Percentiles rank a stretch among this genome's conserved stretches.
Evolutionary conservation across 2,797 vertebrate genomes (phyloP).

Genomic region (Semotilus atromaculatus): DNA sequence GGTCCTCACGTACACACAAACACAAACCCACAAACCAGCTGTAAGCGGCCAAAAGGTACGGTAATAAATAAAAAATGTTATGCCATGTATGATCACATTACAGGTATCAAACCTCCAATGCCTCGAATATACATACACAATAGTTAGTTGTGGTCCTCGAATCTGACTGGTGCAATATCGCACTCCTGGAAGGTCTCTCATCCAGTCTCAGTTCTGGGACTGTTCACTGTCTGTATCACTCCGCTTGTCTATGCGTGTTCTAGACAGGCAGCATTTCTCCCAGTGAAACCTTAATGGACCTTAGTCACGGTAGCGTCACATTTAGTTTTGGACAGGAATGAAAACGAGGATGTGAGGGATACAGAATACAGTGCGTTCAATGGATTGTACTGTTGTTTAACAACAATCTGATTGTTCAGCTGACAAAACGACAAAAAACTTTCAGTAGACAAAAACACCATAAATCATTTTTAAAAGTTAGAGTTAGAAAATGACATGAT

Average conservation of each 20-base stretch:
- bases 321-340: neutral
- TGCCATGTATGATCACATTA: constrained; percentile 26
- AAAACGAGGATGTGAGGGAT: neutral
- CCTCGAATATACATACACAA: neutral
- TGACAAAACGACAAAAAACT: neutral
- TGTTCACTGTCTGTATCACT: neutral
- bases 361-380: neutral
- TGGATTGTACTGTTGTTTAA: neutral
- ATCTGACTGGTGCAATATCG: neutral
- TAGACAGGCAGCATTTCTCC: no score
- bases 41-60: constrained; percentile 25
- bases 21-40: constrained; percentile 8
- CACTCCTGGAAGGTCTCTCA: no score
- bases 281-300: no score
- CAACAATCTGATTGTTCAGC: neutral
- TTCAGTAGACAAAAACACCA: neutral
- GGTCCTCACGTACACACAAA: constrained; percentile 15
- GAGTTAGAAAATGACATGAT: neutral
- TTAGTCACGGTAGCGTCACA: no score
- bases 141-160: neutral
- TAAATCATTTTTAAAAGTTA: neutral
- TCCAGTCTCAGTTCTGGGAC: neutral
- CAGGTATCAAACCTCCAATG: neutral
- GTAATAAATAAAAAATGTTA: constrained; percentile 24
- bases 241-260: neutral